phyloP scores from a whole-genome alignment of 2,888 invertebrate genomes.

The Torymus auratus region DNA sequence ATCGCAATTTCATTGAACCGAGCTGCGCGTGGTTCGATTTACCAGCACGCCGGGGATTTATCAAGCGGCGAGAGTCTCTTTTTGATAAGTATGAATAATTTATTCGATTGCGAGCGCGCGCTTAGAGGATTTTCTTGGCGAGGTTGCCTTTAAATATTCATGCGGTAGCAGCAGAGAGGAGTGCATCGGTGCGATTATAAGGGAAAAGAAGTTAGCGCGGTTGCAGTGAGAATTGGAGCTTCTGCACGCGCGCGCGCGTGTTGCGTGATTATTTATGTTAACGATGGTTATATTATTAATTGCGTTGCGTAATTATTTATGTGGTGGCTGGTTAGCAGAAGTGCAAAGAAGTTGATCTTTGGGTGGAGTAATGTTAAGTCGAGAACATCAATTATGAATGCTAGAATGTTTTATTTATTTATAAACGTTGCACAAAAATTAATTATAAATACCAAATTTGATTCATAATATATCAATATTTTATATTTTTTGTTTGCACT shows the following conservation, averaged over 20 bases:
- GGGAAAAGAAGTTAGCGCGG: no score
- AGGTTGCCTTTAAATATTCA: constrained; percentile 8
- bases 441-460: no score
- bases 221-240: no score
- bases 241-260: background rate
- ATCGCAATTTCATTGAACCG: constrained; percentile 46
- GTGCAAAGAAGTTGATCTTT: background rate
- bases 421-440: no score
- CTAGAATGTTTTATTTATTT: no score
- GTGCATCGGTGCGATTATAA: no score
- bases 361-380: no score
- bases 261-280: background rate
- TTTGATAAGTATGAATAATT: constrained; percentile 40
- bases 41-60: constrained; percentile 1
- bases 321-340: background rate
- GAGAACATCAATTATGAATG: no score
- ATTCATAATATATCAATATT: no score
- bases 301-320: background rate
- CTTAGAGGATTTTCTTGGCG: constrained; percentile 4
- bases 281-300: constrained; percentile 12
- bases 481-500: no score
- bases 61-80: background rate
- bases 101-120: constrained; percentile 33
- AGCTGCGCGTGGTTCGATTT: constrained; percentile 21
- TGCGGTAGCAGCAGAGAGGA: background rate